These are phyloP conservation scores for Siniperca chuatsi DNA, from an alignment of 2,113 vertebrate species.

Conservation along the genomic window DNA sequence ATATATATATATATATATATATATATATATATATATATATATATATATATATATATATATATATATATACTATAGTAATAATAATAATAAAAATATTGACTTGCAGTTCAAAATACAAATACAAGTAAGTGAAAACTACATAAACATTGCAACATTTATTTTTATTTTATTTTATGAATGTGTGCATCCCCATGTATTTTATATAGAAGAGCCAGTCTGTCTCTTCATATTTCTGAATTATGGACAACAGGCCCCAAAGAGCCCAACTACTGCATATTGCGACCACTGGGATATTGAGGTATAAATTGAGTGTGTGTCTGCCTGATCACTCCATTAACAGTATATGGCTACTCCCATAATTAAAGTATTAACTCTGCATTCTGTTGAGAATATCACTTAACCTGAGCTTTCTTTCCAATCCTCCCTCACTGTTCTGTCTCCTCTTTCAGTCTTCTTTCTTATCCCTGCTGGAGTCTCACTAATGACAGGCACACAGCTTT, in stretches of 20 bases:
- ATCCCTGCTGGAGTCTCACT: slow-evolving; percentile 36
- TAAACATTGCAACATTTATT: too few relatives aligned
- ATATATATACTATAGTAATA: too few relatives aligned
- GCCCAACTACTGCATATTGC: background rate
- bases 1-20: background rate
- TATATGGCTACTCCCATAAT: slow-evolving; percentile 19
- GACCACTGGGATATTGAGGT: background rate
- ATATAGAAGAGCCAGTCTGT: slow-evolving; percentile 9
- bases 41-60: too few relatives aligned
- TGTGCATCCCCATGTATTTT: slow-evolving; percentile 39
- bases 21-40: too few relatives aligned
- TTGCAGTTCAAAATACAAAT: too few relatives aligned
- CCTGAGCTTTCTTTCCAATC: slow-evolving; percentile 9
- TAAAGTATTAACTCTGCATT: slow-evolving; percentile 22
- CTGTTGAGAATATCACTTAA: slow-evolving; percentile 44
- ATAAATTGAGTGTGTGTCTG: background rate
- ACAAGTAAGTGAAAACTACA: too few relatives aligned
- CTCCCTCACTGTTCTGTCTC: background rate
- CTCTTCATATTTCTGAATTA: slow-evolving; percentile 30
- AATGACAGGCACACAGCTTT: slow-evolving; percentile 21
- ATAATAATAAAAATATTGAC: too few relatives aligned
- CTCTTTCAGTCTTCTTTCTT: slow-evolving; percentile 5
- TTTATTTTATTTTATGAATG: background rate
- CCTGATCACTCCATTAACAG: background rate
- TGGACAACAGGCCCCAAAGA: slow-evolving; percentile 1